Percentiles rank a stretch among this genome's conserved stretches.
Conservation (phyloP, 2,113 vertebrate genomes). For the Notiomystis cincta region DNA sequence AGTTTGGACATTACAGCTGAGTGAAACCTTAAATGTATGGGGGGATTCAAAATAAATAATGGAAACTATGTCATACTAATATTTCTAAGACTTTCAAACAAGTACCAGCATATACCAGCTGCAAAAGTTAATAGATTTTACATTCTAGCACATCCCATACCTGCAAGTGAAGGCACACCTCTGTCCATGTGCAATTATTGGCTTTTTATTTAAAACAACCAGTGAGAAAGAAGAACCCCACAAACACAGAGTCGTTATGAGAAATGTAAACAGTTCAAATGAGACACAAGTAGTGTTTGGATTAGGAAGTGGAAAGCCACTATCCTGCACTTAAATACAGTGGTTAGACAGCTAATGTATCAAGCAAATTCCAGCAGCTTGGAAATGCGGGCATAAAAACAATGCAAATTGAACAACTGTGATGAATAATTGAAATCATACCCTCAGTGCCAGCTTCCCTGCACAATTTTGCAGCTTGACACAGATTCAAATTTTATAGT, state of each 20-base stretch:
- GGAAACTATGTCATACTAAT: background rate
- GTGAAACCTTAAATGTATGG: background rate
- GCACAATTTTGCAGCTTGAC: slow-evolving; percentile 21
- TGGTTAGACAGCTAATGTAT: slow-evolving; percentile 25
- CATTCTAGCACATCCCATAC: background rate
- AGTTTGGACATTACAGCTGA: background rate
- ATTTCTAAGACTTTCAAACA: background rate
- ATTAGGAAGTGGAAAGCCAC: background rate
- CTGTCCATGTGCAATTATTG: background rate
- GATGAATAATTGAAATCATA: slow-evolving; percentile 59
- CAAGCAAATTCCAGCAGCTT: slow-evolving; percentile 38
- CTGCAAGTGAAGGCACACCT: background rate
- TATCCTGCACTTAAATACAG: background rate
- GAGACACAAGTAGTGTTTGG: background rate
- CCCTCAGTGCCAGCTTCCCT: background rate
- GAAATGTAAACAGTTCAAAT: background rate
- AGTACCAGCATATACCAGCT: background rate
- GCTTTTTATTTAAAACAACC: background rate
- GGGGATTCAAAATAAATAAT: background rate
- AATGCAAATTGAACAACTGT: slow-evolving; percentile 38
- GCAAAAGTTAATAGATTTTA: background rate
- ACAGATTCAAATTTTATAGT: slow-evolving; percentile 32
- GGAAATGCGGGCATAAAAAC: slow-evolving; percentile 34
- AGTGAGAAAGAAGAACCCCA: background rate
- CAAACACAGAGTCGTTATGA: background rate